Percentiles rank a stretch among this genome's conserved stretches.
Evolutionary conservation across 37 sponge, comb jelly and placozoan genomes (phyloP).

Genomic region (Chondrosia reniformis): DNA sequence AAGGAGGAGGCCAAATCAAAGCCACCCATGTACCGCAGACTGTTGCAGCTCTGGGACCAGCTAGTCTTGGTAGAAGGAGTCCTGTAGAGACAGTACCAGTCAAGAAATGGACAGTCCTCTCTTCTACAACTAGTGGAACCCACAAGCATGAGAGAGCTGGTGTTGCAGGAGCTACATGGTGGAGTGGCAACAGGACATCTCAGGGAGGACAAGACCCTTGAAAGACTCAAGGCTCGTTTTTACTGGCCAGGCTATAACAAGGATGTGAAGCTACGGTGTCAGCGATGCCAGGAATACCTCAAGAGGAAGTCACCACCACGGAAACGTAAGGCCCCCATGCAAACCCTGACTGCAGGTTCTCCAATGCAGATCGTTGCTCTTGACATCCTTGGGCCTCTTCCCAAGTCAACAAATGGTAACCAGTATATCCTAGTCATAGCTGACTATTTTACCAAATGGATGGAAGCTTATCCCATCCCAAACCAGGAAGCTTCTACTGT

Average conservation of each 20-base stretch:
- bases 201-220: no score
- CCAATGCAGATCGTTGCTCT: no score
- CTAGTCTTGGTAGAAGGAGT: conserved; percentile 7
- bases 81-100: conserved; percentile 4
- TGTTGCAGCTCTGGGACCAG: conserved; percentile 36
- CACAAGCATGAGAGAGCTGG: neutral
- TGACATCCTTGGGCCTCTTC: no score
- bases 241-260: conserved; percentile 19
- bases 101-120: neutral
- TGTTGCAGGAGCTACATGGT: conserved; percentile 17
- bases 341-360: no score
- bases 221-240: no score
- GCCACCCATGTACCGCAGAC: neutral
- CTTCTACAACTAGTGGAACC: conserved; percentile 27
- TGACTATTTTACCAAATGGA: no score
- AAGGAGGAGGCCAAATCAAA: neutral
- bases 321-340: no score
- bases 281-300: conserved; percentile 17
- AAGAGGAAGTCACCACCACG: no score
- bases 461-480: no score
- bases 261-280: conserved; percentile 9
- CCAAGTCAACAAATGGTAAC: no score
- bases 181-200: conserved; percentile 24
- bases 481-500: no score
- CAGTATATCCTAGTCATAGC: no score